Conservation (phyloP, 2,888 invertebrate genomes). For the Opisthograptis luteolata region DNA sequence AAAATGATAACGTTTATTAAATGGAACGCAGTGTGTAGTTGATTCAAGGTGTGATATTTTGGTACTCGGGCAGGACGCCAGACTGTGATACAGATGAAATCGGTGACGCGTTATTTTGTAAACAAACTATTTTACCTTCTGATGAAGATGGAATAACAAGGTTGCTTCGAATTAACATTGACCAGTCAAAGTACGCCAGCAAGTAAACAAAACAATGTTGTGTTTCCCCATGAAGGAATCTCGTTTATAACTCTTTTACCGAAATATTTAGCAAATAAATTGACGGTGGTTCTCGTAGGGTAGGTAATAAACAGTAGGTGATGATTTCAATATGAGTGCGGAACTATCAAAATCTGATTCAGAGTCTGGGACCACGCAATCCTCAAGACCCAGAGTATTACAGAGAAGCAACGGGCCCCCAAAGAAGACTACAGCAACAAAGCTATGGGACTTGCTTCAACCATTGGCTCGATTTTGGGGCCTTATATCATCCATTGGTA, state of each 20-base stretch:
- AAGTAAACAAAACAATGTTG: slow-evolving; percentile 1
- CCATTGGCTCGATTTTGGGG: slow-evolving; percentile 78
- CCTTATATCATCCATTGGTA: slow-evolving; percentile 72
- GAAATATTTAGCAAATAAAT: no score
- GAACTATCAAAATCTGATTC: slow-evolving; percentile 55
- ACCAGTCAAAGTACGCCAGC: slow-evolving; percentile 4
- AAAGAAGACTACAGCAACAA: slow-evolving; percentile 64
- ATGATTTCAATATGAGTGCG: slow-evolving; percentile 47
- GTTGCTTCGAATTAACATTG: slow-evolving; percentile 5
- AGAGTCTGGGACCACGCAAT: slow-evolving; percentile 47
- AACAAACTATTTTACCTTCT: slow-evolving; percentile 37
- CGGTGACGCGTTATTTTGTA: slow-evolving; percentile 46
- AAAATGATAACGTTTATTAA: slow-evolving; percentile 71
- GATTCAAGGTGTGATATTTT: slow-evolving; percentile 71
- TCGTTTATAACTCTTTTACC: no score
- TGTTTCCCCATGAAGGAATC: no score
- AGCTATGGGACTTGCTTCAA: slow-evolving; percentile 74
- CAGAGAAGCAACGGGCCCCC: slow-evolving; percentile 49
- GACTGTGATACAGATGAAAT: slow-evolving; percentile 47
- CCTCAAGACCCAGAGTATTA: slow-evolving; percentile 47
- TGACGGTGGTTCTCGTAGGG: no score
- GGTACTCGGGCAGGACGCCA: slow-evolving; percentile 73
- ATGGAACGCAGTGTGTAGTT: slow-evolving; percentile 41
- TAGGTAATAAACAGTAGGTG: slow-evolving; percentile 23
- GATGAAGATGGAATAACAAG: slow-evolving; percentile 26